Percentiles rank a stretch among this genome's conserved stretches.
Conservation (phyloP, 2,888 invertebrate genomes). For the Pteria penguin region DNA sequence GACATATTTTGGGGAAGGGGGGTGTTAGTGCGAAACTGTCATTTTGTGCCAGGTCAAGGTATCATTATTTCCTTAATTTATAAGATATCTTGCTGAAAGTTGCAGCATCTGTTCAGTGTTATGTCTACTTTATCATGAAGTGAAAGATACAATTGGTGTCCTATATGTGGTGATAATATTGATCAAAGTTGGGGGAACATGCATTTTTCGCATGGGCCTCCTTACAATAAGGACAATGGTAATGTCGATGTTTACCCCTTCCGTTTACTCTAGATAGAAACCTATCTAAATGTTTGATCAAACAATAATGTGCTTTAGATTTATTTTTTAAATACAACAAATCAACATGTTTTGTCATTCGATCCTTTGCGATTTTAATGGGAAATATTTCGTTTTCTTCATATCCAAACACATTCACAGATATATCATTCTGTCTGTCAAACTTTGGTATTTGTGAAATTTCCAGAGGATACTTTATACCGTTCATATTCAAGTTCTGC, state of each 20-base stretch:
- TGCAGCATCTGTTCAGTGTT: no score
- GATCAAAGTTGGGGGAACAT: no score
- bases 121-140: no score
- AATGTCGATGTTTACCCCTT: background rate
- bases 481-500: slow-evolving; percentile 37
- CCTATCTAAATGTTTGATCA: slow-evolving; percentile 45
- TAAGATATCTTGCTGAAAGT: no score
- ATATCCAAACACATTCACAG: slow-evolving; percentile 46
- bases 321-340: slow-evolving; percentile 39
- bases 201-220: slow-evolving; percentile 36
- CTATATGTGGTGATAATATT: no score
- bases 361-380: slow-evolving; percentile 37
- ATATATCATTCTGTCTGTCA: slow-evolving; percentile 46
- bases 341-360: slow-evolving; percentile 37
- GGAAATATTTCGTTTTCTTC: slow-evolving; percentile 45
- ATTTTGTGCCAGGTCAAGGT: no score
- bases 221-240: no score
- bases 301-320: slow-evolving; percentile 43
- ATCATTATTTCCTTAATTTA: no score
- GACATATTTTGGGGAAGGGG: no score
- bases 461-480: slow-evolving; percentile 39
- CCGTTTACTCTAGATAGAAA: slow-evolving; percentile 41
- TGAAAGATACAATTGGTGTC: no score
- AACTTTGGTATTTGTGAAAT: slow-evolving; percentile 38
- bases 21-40: no score